Evolutionary conservation across 1,140 invertebrate genomes (phyloP).

Genomic region (Drosophila bocqueti): DNA sequence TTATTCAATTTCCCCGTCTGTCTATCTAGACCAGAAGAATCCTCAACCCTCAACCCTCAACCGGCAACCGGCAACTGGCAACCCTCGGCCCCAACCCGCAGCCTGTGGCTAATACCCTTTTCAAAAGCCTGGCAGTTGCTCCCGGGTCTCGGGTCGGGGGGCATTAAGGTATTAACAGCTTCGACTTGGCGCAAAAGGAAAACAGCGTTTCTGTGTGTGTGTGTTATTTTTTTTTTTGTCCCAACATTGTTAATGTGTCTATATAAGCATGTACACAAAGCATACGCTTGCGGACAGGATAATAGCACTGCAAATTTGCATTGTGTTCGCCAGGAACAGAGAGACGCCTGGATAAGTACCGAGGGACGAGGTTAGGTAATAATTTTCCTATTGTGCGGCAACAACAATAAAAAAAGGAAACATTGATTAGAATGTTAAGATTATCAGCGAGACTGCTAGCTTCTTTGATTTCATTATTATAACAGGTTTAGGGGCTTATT

Average conservation of each 20-base stretch:
- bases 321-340: slow-evolving; percentile 8
- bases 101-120: slow-evolving; percentile 48
- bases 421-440: slow-evolving; percentile 6
- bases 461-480: background rate
- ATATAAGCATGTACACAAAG: slow-evolving; percentile 42
- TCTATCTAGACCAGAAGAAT: slow-evolving; percentile 15
- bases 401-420: background rate
- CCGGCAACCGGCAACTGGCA: too few relatives aligned
- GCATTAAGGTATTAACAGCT: slow-evolving; percentile 48
- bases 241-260: slow-evolving; percentile 54
- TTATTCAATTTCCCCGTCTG: slow-evolving; percentile 54
- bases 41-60: background rate
- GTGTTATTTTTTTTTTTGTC: background rate
- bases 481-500: background rate
- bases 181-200: slow-evolving; percentile 40
- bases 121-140: slow-evolving; percentile 46
- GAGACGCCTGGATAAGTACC: background rate
- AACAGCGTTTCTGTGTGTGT: slow-evolving; percentile 15
- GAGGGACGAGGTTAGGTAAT: slow-evolving; percentile 11
- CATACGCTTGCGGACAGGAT: slow-evolving; percentile 19
- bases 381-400: background rate
- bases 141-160: background rate
- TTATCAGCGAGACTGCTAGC: background rate
- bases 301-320: slow-evolving; percentile 41
- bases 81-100: background rate